Conservation (phyloP, 2,113 vertebrate genomes). For the Gracilinanus agilis region DNA sequence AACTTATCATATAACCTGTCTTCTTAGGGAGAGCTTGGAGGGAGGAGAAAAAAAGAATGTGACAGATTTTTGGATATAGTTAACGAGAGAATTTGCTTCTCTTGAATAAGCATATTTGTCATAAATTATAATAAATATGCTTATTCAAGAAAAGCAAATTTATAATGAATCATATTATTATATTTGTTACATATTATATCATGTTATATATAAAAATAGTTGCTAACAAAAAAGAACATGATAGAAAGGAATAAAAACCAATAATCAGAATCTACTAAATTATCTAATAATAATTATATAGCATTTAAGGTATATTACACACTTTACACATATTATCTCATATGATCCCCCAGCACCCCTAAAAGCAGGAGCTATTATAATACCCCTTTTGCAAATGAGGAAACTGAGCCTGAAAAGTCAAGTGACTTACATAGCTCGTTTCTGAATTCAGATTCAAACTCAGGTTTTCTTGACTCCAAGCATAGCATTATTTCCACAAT, state of each 20-base stretch:
- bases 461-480: not conserved
- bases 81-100: no score
- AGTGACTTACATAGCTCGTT: not conserved
- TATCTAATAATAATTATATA: not conserved
- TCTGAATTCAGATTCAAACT: not conserved
- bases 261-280: not conserved
- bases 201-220: no score
- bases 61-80: no score
- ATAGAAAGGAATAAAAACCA: not conserved
- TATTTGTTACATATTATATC: no score
- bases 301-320: not conserved
- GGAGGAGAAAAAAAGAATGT: no score
- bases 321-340: not conserved
- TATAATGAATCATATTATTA: no score
- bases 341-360: not conserved
- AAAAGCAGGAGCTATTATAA: not conserved
- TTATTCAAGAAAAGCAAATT: no score
- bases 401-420: not conserved
- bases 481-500: not conserved
- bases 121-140: no score
- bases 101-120: no score
- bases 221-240: not conserved
- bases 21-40: no score
- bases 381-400: not conserved
- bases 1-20: no score